Conservation (phyloP, 1,140 invertebrate species). For the Elysia chlorotica region DNA sequence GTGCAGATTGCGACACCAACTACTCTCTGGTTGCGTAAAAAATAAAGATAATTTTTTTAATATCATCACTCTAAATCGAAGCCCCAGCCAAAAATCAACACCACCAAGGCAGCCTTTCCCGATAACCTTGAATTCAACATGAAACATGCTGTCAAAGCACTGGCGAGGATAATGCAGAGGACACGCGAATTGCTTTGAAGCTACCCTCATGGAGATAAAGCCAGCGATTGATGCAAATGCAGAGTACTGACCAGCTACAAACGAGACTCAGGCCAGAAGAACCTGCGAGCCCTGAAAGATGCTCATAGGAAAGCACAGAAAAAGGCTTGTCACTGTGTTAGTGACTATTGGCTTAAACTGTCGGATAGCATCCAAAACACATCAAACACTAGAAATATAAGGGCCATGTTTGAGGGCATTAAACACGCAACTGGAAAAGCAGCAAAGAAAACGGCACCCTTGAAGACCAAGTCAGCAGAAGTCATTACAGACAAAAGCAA, state of each 20-base stretch:
- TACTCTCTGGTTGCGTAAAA: too few relatives aligned
- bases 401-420: slow-evolving; percentile 22
- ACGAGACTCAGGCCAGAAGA: not conserved
- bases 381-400: slow-evolving; percentile 13
- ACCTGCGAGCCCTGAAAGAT: not conserved
- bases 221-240: not conserved
- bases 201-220: too few relatives aligned
- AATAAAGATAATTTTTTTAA: too few relatives aligned
- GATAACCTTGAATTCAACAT: too few relatives aligned
- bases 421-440: slow-evolving; percentile 28
- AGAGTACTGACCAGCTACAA: not conserved
- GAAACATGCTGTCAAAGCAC: too few relatives aligned
- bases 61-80: too few relatives aligned
- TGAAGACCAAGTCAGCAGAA: not conserved
- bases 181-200: too few relatives aligned
- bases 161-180: too few relatives aligned
- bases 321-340: not conserved
- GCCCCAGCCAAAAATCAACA: too few relatives aligned
- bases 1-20: too few relatives aligned
- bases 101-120: too few relatives aligned
- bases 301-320: not conserved
- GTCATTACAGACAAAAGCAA: not conserved
- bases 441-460: slow-evolving; percentile 23
- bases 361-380: not conserved
- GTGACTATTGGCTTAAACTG: not conserved